Evolutionary conservation across 2,113 vertebrate species (phyloP).

Genomic region (Brienomyrus brachyistius): DNA sequence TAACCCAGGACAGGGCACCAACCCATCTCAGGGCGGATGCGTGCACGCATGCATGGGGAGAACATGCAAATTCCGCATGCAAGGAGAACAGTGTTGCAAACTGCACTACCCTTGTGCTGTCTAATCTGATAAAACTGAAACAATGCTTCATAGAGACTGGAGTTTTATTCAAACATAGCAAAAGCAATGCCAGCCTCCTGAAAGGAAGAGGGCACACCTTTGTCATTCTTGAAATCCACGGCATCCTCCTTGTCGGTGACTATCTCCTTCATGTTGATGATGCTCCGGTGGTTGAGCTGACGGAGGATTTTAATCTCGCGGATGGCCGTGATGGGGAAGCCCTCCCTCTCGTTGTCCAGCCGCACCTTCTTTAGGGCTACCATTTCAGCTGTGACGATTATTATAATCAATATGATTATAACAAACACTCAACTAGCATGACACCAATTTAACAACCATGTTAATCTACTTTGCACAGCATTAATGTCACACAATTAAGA

Average conservation of each 20-base stretch:
- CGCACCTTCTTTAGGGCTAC: slow-evolving; percentile 79
- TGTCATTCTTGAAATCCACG: slow-evolving; percentile 79
- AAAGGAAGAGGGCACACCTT: slow-evolving; percentile 51
- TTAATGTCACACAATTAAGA: background rate
- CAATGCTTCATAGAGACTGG: background rate
- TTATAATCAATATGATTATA: background rate
- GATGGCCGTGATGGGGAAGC: slow-evolving; percentile 81
- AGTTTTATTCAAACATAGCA: background rate
- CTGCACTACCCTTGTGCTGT: background rate
- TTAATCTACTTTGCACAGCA: background rate
- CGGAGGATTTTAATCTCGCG: slow-evolving; percentile 78
- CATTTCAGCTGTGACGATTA: slow-evolving; percentile 63
- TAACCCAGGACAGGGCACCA: background rate
- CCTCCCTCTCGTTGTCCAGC: slow-evolving; percentile 77
- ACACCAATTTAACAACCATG: background rate
- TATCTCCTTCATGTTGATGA: slow-evolving; percentile 84
- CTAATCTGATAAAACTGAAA: background rate
- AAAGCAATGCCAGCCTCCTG: background rate
- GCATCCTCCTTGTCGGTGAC: slow-evolving; percentile 80
- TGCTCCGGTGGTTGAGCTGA: slow-evolving; percentile 75
- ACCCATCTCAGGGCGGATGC: background rate
- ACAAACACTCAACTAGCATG: background rate
- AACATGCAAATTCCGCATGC: background rate
- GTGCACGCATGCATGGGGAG: background rate
- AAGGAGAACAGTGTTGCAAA: background rate